Evolutionary conservation across 2,888 invertebrate species (phyloP).

Genomic region (Spodoptera littoralis): DNA sequence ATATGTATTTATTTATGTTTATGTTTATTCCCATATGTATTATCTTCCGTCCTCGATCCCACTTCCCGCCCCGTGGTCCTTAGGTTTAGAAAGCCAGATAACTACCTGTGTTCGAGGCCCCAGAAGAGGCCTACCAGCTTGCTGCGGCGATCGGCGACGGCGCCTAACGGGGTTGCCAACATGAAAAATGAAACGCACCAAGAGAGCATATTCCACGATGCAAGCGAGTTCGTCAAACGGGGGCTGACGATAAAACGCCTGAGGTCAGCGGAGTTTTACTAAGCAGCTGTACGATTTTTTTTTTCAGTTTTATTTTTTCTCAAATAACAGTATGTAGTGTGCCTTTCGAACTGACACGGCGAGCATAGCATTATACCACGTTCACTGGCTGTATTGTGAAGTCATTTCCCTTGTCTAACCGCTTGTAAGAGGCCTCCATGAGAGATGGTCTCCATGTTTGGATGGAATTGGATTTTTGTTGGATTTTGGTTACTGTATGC

Average conservation of each 20-base stretch:
- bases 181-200: conserved; percentile 76
- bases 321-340: conserved; percentile 82
- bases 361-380: conserved; percentile 72
- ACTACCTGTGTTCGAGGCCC: conserved; percentile 82
- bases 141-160: conserved; percentile 83
- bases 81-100: conserved; percentile 88
- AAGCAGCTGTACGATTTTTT: conserved; percentile 81
- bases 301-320: conserved; percentile 65
- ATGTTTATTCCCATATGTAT: conserved; percentile 74
- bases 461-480: conserved; percentile 48
- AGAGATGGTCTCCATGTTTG: conserved; percentile 50
- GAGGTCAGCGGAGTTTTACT: conserved; percentile 87
- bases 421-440: conserved; percentile 56
- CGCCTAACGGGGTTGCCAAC: conserved; percentile 79
- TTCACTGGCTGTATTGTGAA: conserved; percentile 66
- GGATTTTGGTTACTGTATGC: conserved; percentile 56
- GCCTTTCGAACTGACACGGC: conserved; percentile 85
- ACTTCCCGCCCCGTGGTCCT: conserved; percentile 69
- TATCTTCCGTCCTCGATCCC: conserved; percentile 69
- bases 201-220: conserved; percentile 85
- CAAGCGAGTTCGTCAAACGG: conserved; percentile 85
- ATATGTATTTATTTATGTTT: conserved; percentile 78
- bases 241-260: conserved; percentile 87
- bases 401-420: conserved; percentile 61
- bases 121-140: conserved; percentile 73